Evolutionary conservation across 2,113 vertebrate species (phyloP).

Genomic region (Paedocypris sp.): DNA sequence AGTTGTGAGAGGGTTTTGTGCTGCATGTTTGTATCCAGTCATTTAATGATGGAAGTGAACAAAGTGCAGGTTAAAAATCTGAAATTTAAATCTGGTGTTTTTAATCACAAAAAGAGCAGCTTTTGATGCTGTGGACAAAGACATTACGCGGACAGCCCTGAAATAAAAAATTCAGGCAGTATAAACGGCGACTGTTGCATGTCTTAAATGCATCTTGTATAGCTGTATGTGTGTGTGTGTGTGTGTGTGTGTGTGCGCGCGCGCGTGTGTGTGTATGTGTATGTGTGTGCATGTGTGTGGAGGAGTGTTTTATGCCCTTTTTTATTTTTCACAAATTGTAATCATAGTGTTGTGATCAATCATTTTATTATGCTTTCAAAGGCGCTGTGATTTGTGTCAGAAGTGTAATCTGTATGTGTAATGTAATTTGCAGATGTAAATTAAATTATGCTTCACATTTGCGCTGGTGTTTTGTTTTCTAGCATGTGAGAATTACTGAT

Average conservation of each 20-base stretch:
- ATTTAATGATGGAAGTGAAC: neutral
- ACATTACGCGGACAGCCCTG: constrained; percentile 10
- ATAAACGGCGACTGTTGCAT: constrained; percentile 19
- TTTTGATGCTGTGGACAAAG: constrained; percentile 16
- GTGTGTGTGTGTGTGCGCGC: neutral
- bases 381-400: constrained; percentile 34
- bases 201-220: constrained; percentile 20
- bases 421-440: constrained; percentile 29
- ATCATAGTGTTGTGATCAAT: constrained; percentile 5
- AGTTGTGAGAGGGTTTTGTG: constrained; percentile 11
- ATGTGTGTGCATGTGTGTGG: neutral
- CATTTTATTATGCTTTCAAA: constrained; percentile 17
- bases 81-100: constrained; percentile 4
- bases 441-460: constrained; percentile 36
- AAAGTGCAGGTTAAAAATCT: constrained; percentile 9
- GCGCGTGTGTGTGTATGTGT: neutral
- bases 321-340: constrained; percentile 12
- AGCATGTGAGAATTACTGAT: too few relatives aligned
- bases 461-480: neutral
- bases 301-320: neutral
- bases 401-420: constrained; percentile 32
- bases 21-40: constrained; percentile 5
- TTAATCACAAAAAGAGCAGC: constrained; percentile 1
- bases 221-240: constrained; percentile 10
- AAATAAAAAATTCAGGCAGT: neutral